Base-by-base conservation (phyloP, 2,888 invertebrate genomes). In the Molorchus minor region DNA sequence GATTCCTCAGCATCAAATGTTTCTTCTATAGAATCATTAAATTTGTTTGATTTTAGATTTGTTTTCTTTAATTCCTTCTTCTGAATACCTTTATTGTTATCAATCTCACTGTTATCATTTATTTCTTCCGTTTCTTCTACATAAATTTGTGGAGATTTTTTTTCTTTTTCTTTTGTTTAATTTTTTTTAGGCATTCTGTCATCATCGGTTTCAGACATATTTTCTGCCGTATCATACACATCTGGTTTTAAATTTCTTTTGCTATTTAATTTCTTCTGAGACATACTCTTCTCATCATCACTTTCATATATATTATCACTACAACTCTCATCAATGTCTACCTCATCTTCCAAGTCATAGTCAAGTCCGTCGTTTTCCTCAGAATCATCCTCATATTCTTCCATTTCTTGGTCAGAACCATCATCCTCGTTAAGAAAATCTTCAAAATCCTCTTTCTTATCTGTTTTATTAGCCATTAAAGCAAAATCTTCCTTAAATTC, bases 401-500 rank as follows among this genome's bases (percentile, higher is more conserved):
- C 70, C 20, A 70, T 65, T 17, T 49, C 56, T n/a, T n/a, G n/a
- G 54, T 65, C 64, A 17, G 67, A 70, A 36, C 69, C 70, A 52
- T 58, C 60, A 25, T 70, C 67, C 1, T n/a, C n/a, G 13, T 44
- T 44, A 15, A 44, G 47, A 59, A 61, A 21, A 53, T 54, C 33
- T 62, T 65, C 17, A 43, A 15, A 40, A 52, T 63, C 51, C 57
- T 54, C 45, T 49, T 56, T 40, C 52, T 19, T n/a, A 35, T 52
- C 35, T 56, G 38, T 44, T 56, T 57, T 43, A 43, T 54, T 49
- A 66, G 86, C 84, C 58, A 85, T 85, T 38, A 82, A 78, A 35
- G 84, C 85, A 51, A 87, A 80, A 71, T 88, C 87, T 71, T 87
- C 85, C 56, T 87, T 88, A 76, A 88, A 87, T 72, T 89, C 88